Conservation (phyloP, 2,888 invertebrate genomes). For the Apamea anceps region DNA sequence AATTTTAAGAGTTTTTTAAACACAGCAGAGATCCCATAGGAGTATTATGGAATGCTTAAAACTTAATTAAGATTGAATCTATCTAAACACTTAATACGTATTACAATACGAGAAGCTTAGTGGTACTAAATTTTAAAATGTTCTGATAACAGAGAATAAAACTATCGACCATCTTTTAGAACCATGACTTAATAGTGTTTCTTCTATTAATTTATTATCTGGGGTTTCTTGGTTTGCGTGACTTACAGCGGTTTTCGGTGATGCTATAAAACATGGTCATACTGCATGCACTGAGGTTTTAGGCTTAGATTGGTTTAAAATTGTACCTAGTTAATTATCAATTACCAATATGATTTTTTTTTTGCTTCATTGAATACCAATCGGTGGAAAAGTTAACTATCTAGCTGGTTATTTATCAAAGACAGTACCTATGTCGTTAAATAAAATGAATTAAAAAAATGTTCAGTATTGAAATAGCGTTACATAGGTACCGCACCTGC, state of each 20-base stretch:
- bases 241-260: background rate
- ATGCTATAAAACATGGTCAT: slow-evolving; percentile 6
- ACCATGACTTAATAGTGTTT: slow-evolving; percentile 9
- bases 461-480: background rate
- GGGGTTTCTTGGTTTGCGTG: background rate
- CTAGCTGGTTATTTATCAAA: background rate
- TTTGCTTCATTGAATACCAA: background rate
- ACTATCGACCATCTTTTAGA: slow-evolving; percentile 56
- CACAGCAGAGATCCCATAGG: slow-evolving; percentile 89
- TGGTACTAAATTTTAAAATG: slow-evolving; percentile 70
- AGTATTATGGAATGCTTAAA: slow-evolving; percentile 89
- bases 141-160: slow-evolving; percentile 72
- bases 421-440: slow-evolving; percentile 8
- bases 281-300: background rate
- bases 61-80: slow-evolving; percentile 88
- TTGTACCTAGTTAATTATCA: slow-evolving; percentile 2
- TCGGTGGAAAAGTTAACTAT: background rate
- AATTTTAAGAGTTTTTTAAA: slow-evolving; percentile 87
- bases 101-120: slow-evolving; percentile 82
- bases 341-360: background rate
- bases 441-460: slow-evolving; percentile 6
- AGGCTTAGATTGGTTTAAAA: background rate
- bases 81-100: slow-evolving; percentile 82
- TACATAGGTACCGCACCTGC: background rate
- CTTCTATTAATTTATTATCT: slow-evolving; percentile 4